Evolutionary conservation across 2,888 invertebrate genomes (phyloP).

Genomic region (Acrocyrtus sp.): DNA sequence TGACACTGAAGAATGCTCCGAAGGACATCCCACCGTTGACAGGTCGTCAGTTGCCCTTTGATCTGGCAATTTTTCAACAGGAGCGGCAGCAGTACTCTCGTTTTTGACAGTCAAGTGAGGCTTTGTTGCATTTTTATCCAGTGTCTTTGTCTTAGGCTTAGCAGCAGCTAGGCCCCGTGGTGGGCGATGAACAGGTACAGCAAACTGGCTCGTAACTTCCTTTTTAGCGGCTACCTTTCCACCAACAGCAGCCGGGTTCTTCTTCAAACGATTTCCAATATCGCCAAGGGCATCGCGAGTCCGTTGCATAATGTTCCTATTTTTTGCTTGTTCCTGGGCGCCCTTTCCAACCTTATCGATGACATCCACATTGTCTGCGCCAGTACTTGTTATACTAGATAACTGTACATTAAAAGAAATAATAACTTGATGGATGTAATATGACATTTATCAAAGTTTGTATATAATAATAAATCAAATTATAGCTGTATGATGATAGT

Average conservation of each 20-base stretch:
- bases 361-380: slow-evolving; percentile 12
- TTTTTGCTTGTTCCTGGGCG: slow-evolving; percentile 6
- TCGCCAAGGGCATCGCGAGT: slow-evolving; percentile 59
- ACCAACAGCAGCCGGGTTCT: slow-evolving; percentile 22
- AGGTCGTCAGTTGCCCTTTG: background rate
- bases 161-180: slow-evolving; percentile 16
- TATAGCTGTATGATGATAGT: background rate
- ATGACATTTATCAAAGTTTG: background rate
- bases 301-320: slow-evolving; percentile 43
- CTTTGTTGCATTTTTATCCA: slow-evolving; percentile 28
- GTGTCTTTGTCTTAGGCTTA: slow-evolving; percentile 29
- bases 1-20: background rate
- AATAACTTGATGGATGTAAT: background rate
- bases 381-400: slow-evolving; percentile 40
- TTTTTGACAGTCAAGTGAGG: background rate
- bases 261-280: slow-evolving; percentile 59
- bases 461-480: background rate
- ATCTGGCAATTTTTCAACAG: slow-evolving; percentile 4
- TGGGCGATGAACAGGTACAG: slow-evolving; percentile 37
- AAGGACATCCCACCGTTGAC: background rate
- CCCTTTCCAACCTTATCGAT: slow-evolving; percentile 6
- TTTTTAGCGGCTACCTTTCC: slow-evolving; percentile 1
- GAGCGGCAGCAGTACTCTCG: background rate
- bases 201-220: slow-evolving; percentile 15
- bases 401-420: background rate